Conservation (phyloP, 2,797 vertebrate species). For the Holocentrus rufus region DNA sequence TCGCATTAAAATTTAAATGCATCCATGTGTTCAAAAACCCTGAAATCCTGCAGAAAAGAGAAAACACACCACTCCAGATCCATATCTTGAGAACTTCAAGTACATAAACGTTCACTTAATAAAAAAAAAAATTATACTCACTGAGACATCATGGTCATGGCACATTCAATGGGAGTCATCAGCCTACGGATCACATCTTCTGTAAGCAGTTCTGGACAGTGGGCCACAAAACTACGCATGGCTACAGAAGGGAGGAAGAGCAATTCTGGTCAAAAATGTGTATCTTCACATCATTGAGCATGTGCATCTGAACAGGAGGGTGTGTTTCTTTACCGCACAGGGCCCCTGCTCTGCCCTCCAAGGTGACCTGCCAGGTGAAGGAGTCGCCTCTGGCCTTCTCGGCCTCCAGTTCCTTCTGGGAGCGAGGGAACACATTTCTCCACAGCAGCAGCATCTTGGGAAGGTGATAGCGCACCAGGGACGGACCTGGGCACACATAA, state of each 20-base stretch:
- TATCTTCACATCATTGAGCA: not conserved
- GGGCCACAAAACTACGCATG: conserved; percentile 99
- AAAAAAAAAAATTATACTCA: conserved; percentile 81
- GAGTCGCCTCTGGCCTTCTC: conserved; percentile 97
- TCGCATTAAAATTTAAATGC: not conserved
- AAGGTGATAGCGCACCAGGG: conserved; percentile 95
- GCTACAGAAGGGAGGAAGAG: conserved; percentile 77
- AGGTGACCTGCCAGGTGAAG: conserved; percentile 98
- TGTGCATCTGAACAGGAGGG: not conserved
- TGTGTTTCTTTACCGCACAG: conserved; percentile 89
- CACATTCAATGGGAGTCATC: conserved; percentile 99
- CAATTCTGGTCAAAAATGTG: not conserved
- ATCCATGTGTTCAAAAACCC: not conserved
- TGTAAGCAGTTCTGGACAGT: conserved; percentile 96
- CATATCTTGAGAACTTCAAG: not conserved
- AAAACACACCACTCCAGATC: not conserved
- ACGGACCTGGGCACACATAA: conserved; percentile 83
- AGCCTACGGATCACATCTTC: conserved; percentile 97
- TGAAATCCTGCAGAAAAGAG: conserved; percentile 1
- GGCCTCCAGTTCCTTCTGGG: conserved; percentile 96
- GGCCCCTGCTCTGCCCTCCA: conserved; percentile 97
- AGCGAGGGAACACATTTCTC: conserved; percentile 98
- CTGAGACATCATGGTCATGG: conserved; percentile 99
- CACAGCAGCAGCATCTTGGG: conserved; percentile 98
- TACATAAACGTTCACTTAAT: not conserved